A percentile compares a stretch with the other conserved stretches of the same genome.
Evolutionary conservation across 2,888 invertebrate species (phyloP).

Genomic region (Himalopsyche anomala): DNA sequence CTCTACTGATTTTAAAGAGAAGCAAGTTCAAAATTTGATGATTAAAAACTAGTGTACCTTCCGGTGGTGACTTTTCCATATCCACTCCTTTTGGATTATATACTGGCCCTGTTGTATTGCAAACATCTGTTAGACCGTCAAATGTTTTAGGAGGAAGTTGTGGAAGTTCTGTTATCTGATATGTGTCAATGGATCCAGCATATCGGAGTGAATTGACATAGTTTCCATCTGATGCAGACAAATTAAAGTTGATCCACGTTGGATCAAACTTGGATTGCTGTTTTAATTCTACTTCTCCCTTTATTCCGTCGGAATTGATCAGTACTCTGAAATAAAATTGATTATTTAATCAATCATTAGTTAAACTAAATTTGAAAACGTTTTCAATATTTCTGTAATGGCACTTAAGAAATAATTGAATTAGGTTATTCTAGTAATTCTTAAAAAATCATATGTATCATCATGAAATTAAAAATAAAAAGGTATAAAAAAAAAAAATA

Average conservation of each 20-base stretch:
- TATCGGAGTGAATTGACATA: constrained; percentile 84
- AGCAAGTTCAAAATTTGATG: background rate
- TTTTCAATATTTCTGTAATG: too few relatives aligned
- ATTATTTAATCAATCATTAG: constrained; percentile 45
- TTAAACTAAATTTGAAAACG: too few relatives aligned
- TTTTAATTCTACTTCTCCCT: constrained; percentile 85
- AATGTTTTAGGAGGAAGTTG: constrained; percentile 75
- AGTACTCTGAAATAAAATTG: constrained; percentile 76
- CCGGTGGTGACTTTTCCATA: constrained; percentile 79
- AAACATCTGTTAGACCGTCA: constrained; percentile 71
- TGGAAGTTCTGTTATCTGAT: constrained; percentile 84
- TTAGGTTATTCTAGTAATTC: too few relatives aligned
- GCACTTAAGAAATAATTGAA: too few relatives aligned
- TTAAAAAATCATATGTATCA: too few relatives aligned
- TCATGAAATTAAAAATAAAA: too few relatives aligned
- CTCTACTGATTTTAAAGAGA: background rate
- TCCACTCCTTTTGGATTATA: constrained; percentile 85
- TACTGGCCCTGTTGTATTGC: constrained; percentile 83
- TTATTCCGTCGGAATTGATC: constrained; percentile 87
- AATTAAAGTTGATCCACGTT: constrained; percentile 85
- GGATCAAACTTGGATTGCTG: constrained; percentile 91
- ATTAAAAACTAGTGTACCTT: constrained; percentile 73
- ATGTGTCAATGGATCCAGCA: constrained; percentile 83
- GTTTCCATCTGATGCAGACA: constrained; percentile 81
- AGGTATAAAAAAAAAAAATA: too few relatives aligned